phyloP scores from a whole-genome alignment of 2,797 vertebrate species.

The Sciaenops ocellatus region DNA sequence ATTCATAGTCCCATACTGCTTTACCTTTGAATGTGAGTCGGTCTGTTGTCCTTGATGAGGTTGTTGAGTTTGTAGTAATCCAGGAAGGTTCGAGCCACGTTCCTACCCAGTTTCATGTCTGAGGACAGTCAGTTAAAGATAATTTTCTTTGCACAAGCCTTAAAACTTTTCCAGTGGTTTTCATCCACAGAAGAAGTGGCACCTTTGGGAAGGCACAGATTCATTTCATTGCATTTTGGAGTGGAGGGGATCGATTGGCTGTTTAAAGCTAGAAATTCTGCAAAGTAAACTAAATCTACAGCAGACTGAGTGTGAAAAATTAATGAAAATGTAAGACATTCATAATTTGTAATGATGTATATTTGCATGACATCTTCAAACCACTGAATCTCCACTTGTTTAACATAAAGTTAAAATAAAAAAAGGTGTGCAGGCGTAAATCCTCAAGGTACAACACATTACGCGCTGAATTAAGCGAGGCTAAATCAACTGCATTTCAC shows the following conservation, averaged over 20 bases:
- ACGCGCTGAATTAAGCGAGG: conserved; percentile 68
- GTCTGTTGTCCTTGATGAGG: conserved; percentile 85
- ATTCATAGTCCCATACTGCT: neutral
- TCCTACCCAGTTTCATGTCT: conserved; percentile 98
- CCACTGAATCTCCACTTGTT: conserved; percentile 49
- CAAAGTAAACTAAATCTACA: neutral
- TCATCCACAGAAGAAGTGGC: neutral
- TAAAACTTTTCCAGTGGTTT: conserved; percentile 2
- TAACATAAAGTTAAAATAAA: conserved; percentile 74
- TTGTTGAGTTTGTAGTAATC: conserved; percentile 96
- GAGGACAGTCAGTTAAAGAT: conserved; percentile 83
- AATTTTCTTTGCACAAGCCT: conserved; percentile 17
- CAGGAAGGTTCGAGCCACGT: conserved; percentile 95
- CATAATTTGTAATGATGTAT: conserved; percentile 10
- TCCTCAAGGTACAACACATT: conserved; percentile 68
- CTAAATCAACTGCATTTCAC: conserved; percentile 82
- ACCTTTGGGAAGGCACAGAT: neutral
- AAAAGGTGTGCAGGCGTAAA: conserved; percentile 80
- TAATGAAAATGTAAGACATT: neutral
- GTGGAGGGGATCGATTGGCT: neutral
- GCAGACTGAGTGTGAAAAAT: neutral
- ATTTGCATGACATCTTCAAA: conserved; percentile 36
- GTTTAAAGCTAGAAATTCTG: neutral
- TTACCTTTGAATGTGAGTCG: conserved; percentile 82
- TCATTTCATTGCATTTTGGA: neutral